A percentile compares a stretch with the other conserved stretches of the same genome.
Conservation (phyloP, 37 sponge, comb jelly and placozoan species). For the Mnemiopsis leidyi region DNA sequence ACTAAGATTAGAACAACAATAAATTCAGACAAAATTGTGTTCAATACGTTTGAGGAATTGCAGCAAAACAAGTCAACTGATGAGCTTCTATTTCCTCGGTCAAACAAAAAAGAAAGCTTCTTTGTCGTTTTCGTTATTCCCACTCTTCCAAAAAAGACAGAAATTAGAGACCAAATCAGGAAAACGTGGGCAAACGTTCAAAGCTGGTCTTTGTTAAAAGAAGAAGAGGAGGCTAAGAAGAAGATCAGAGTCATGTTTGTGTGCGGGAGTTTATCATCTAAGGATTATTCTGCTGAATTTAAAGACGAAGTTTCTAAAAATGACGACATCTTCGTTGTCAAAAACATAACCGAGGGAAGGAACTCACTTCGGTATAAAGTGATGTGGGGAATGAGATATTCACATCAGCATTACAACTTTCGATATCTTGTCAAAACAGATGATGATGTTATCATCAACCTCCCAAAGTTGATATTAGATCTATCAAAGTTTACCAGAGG, state of each 20-base stretch:
- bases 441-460: conserved; percentile 24
- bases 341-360: neutral
- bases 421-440: neutral
- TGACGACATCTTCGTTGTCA: neutral
- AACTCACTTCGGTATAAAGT: neutral
- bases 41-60: too few species aligned
- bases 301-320: neutral
- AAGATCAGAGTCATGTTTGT: neutral
- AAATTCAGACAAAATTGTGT: too few species aligned
- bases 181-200: neutral
- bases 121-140: conserved; percentile 13
- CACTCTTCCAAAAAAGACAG: neutral
- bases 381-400: neutral
- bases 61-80: too few species aligned
- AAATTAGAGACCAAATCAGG: neutral
- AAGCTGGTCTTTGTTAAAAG: neutral
- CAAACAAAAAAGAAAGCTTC: neutral
- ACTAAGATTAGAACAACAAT: too few species aligned
- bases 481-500: neutral
- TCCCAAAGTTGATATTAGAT: neutral
- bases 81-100: too few species aligned
- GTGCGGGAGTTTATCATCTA: neutral
- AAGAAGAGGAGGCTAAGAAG: neutral
- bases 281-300: neutral
- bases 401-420: conserved; percentile 1